Percentiles rank a stretch among this genome's conserved stretches.
phyloP scores from a whole-genome alignment of 2,888 invertebrate species.

The Clusia tigrina region DNA sequence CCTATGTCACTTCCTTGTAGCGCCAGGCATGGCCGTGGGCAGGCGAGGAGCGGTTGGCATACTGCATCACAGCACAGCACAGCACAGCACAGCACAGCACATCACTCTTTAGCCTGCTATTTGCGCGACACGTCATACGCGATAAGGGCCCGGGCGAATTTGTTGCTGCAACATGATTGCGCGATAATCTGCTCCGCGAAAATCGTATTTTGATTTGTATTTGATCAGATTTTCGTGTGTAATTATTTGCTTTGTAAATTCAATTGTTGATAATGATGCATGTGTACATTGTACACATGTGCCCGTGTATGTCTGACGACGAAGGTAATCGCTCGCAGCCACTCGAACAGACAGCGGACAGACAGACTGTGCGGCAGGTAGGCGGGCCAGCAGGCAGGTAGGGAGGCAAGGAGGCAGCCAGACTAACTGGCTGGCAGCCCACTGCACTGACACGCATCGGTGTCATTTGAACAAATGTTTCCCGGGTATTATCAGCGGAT shows the following conservation, averaged over 20 bases:
- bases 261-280: slow-evolving; percentile 61
- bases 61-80: too few species aligned
- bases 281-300: too few species aligned
- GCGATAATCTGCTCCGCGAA: slow-evolving; percentile 45
- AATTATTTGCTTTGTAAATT: slow-evolving; percentile 61
- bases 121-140: not conserved
- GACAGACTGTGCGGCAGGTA: not conserved
- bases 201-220: slow-evolving; percentile 61
- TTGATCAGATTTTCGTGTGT: slow-evolving; percentile 50
- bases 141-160: not conserved
- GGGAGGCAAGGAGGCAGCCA: too few species aligned
- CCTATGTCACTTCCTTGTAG: not conserved
- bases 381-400: too few species aligned
- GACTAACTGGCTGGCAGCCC: not conserved
- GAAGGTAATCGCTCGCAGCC: not conserved
- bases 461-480: too few species aligned
- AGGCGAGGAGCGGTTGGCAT: not conserved
- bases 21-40: not conserved
- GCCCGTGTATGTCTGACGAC: too few species aligned
- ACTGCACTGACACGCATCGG: too few species aligned
- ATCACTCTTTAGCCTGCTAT: not conserved
- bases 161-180: slow-evolving; percentile 24
- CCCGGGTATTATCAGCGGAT: too few species aligned
- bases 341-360: not conserved
- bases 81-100: not conserved